These are phyloP conservation scores for Andricus grossulariae DNA, from an alignment of 1,140 invertebrate species.

Conservation along the genomic window DNA sequence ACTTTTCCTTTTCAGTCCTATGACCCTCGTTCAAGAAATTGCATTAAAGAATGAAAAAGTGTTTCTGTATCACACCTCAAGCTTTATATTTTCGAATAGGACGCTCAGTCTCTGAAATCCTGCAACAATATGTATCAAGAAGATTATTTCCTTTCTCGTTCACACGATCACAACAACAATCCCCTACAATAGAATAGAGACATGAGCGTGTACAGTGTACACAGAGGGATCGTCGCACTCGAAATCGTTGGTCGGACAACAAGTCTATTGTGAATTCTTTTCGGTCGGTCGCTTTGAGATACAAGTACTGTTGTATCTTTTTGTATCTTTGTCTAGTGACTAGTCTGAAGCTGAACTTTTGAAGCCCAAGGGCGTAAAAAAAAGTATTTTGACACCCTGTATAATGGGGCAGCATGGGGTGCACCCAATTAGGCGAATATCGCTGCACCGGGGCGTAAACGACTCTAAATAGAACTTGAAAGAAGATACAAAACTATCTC, in stretches of 20 bases:
- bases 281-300: conserved; percentile 69
- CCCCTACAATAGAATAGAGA: conserved; percentile 6
- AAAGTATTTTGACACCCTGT: conserved; percentile 75
- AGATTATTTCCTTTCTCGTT: conserved; percentile 29
- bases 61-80: neutral
- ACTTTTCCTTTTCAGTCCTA: no score
- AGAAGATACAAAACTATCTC: conserved; percentile 49
- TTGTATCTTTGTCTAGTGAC: neutral
- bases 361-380: neutral
- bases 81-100: neutral
- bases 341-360: neutral
- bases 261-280: conserved; percentile 68
- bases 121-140: neutral
- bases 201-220: conserved; percentile 21
- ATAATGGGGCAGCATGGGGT: conserved; percentile 73
- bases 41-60: conserved; percentile 26
- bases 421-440: conserved; percentile 72
- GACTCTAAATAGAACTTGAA: conserved; percentile 50
- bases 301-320: conserved; percentile 53
- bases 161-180: conserved; percentile 18
- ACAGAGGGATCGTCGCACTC: conserved; percentile 44
- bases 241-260: conserved; percentile 57
- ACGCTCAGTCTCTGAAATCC: conserved; percentile 21
- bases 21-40: neutral
- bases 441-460: conserved; percentile 61